A percentile compares a stretch with the other conserved stretches of the same genome.
Evolutionary conservation across 2,113 vertebrate species (phyloP).

Genomic region (Microcebus murinus): DNA sequence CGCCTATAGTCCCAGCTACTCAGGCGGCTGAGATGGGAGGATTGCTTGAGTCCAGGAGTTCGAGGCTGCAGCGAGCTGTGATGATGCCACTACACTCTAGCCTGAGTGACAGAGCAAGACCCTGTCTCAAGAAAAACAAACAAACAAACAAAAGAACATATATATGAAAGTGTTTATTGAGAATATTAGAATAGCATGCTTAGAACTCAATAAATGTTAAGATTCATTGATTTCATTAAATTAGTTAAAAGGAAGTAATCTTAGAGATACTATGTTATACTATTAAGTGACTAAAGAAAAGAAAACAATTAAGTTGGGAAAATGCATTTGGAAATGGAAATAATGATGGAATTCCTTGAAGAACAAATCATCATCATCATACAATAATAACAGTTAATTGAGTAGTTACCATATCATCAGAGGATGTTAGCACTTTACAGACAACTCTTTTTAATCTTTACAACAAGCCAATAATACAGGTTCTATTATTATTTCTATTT

Average conservation of each 20-base stretch:
- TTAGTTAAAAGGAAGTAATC: not conserved
- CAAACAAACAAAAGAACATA: not conserved
- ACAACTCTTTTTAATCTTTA: not conserved
- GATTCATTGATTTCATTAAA: not conserved
- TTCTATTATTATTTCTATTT: not conserved
- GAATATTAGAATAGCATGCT: not conserved
- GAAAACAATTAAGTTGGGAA: not conserved
- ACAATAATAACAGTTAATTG: not conserved
- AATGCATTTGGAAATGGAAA: not conserved
- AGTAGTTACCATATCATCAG: not conserved
- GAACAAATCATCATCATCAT: not conserved
- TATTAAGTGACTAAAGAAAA: not conserved
- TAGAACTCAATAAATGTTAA: not conserved
- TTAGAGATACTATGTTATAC: not conserved
- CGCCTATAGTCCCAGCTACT: no score
- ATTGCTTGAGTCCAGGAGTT: no score
- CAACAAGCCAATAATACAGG: not conserved
- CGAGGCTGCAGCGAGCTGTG: no score
- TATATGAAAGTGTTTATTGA: not conserved
- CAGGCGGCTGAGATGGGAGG: no score
- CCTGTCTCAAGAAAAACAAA: no score
- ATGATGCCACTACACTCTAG: no score
- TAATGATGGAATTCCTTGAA: not conserved
- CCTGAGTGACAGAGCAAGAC: no score
- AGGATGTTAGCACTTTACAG: not conserved